Conservation (phyloP, 2,888 invertebrate species). For the Coenonympha glycerion region DNA sequence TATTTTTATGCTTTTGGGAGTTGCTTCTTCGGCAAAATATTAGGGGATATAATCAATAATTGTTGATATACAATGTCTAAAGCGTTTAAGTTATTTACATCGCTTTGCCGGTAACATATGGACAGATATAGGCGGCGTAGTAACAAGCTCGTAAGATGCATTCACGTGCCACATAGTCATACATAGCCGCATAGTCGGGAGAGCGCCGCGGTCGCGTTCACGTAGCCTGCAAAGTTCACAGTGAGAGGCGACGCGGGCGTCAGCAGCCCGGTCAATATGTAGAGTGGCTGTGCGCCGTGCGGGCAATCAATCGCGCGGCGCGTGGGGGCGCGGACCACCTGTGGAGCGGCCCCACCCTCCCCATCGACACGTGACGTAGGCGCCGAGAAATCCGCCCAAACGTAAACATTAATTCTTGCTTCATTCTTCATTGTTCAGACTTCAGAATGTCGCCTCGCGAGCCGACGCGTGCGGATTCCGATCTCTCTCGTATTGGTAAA, state of each 20-base stretch:
- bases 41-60: no score
- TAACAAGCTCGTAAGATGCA: conserved; percentile 1
- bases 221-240: conserved; percentile 57
- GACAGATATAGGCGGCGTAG: background rate
- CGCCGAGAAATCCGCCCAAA: conserved; percentile 73
- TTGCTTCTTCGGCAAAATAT: no score
- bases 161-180: background rate
- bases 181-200: conserved; percentile 18
- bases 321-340: conserved; percentile 67
- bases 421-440: conserved; percentile 73
- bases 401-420: conserved; percentile 76
- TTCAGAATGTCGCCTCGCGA: conserved; percentile 65
- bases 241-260: conserved; percentile 64
- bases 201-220: conserved; percentile 33
- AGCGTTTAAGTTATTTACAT: no score
- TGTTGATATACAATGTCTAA: no score
- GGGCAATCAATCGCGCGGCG: conserved; percentile 66
- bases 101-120: no score
- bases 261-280: conserved; percentile 73
- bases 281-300: conserved; percentile 70
- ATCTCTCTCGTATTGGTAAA: conserved; percentile 69
- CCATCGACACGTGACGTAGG: conserved; percentile 73
- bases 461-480: conserved; percentile 65
- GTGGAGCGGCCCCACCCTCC: conserved; percentile 47
- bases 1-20: no score